Evolutionary conservation across 2,888 invertebrate species (phyloP).

Genomic region (Seira musarum): DNA sequence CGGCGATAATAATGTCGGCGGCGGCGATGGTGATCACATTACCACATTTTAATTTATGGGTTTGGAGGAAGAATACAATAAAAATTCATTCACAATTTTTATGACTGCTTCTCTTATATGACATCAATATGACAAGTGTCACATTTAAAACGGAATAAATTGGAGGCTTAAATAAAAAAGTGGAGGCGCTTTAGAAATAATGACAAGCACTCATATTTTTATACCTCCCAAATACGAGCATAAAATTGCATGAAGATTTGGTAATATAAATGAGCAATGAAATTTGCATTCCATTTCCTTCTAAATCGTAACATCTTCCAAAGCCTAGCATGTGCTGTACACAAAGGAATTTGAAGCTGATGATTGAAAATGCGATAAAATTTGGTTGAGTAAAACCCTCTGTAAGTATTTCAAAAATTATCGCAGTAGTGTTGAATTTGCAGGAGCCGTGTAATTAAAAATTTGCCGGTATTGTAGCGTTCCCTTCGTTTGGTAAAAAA

Average conservation of each 20-base stretch:
- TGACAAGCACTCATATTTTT: background rate
- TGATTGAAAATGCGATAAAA: background rate
- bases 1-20: too few species aligned
- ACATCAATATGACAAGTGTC: background rate
- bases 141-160: background rate
- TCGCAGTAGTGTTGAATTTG: too few species aligned
- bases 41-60: background rate
- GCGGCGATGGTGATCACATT: background rate
- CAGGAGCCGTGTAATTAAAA: too few species aligned
- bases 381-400: too few species aligned
- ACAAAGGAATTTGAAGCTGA: background rate
- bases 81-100: background rate
- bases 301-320: background rate
- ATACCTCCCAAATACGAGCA: background rate
- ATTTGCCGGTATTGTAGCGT: too few species aligned
- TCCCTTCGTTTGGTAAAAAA: too few species aligned
- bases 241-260: background rate
- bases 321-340: background rate
- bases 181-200: background rate
- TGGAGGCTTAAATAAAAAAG: too few species aligned
- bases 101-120: background rate
- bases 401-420: too few species aligned
- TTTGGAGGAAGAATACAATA: background rate
- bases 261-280: background rate
- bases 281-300: background rate